Evolutionary conservation across 1,140 invertebrate genomes (phyloP).

Genomic region (Himalopsyche phryganea): DNA sequence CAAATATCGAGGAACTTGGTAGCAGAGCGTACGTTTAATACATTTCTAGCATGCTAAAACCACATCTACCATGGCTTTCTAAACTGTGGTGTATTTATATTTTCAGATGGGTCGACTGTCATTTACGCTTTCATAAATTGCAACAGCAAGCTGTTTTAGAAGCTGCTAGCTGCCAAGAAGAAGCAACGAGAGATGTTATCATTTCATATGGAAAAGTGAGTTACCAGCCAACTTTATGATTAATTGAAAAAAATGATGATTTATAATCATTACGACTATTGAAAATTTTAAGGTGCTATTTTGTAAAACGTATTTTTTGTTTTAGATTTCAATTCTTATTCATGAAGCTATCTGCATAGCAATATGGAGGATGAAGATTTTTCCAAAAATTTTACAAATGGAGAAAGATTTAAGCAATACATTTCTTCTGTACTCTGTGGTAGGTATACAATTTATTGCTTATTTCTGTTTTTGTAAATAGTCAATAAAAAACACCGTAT

Average conservation of each 20-base stretch:
- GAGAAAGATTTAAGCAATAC: constrained; percentile 62
- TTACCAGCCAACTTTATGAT: neutral
- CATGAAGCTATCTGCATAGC: constrained; percentile 73
- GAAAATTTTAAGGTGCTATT: too few species aligned
- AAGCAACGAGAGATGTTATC: constrained; percentile 26
- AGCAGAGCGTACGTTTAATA: constrained; percentile 43
- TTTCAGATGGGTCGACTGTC: constrained; percentile 69
- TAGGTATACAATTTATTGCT: constrained; percentile 36
- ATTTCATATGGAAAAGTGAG: constrained; percentile 30
- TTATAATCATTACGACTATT: too few species aligned
- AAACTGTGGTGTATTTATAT: too few species aligned
- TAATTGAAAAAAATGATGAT: too few species aligned
- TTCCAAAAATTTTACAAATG: constrained; percentile 66
- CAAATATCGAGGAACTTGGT: constrained; percentile 43
- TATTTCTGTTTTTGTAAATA: neutral
- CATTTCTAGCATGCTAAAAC: too few species aligned
- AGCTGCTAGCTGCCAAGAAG: constrained; percentile 41
- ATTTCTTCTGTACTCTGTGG: constrained; percentile 69
- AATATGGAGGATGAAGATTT: constrained; percentile 72
- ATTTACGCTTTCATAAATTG: constrained; percentile 71
- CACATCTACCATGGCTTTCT: too few species aligned
- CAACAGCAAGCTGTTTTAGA: constrained; percentile 76
- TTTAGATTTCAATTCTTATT: constrained; percentile 64
- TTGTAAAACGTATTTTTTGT: constrained; percentile 19
- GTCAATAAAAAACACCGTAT: too few species aligned